phyloP scores from a whole-genome alignment of 2,797 vertebrate genomes.

The Trachurus trachurus region DNA sequence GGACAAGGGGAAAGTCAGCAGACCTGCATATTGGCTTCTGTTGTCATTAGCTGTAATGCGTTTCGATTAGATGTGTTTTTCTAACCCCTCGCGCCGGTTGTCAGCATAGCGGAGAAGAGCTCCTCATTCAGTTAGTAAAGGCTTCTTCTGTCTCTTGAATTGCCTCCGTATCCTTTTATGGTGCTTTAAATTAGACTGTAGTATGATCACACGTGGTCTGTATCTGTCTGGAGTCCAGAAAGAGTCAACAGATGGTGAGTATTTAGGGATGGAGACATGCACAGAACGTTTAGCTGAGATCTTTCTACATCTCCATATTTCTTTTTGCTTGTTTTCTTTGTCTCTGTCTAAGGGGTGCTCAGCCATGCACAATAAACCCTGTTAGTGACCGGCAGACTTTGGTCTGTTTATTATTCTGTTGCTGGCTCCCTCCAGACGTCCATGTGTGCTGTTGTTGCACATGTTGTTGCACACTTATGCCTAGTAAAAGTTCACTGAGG shows the following conservation, averaged over 20 bases:
- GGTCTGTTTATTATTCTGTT: conserved; percentile 81
- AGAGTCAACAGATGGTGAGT: conserved; percentile 51
- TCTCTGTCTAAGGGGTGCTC: conserved; percentile 64
- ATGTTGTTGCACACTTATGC: conserved; percentile 58
- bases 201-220: conserved; percentile 26
- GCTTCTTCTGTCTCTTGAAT: conserved; percentile 39
- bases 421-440: conserved; percentile 58
- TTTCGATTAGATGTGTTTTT: conserved; percentile 80
- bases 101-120: conserved; percentile 55
- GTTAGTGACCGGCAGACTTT: conserved; percentile 64
- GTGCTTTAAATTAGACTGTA: conserved; percentile 27
- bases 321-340: conserved; percentile 64
- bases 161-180: conserved; percentile 3
- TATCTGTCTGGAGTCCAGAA: conserved; percentile 34
- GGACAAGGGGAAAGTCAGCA: conserved; percentile 77
- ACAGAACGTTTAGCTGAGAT: conserved; percentile 33
- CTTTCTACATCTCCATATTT: conserved; percentile 40
- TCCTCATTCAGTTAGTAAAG: conserved; percentile 37
- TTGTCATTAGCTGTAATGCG: conserved; percentile 80
- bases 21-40: conserved; percentile 74
- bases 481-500: conserved; percentile 62
- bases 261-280: conserved; percentile 28
- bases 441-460: conserved; percentile 75
- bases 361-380: conserved; percentile 73
- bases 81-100: conserved; percentile 49